These are phyloP conservation scores for Asarcornis scutulata DNA, from an alignment of 2,113 vertebrate species.

Conservation along the genomic window DNA sequence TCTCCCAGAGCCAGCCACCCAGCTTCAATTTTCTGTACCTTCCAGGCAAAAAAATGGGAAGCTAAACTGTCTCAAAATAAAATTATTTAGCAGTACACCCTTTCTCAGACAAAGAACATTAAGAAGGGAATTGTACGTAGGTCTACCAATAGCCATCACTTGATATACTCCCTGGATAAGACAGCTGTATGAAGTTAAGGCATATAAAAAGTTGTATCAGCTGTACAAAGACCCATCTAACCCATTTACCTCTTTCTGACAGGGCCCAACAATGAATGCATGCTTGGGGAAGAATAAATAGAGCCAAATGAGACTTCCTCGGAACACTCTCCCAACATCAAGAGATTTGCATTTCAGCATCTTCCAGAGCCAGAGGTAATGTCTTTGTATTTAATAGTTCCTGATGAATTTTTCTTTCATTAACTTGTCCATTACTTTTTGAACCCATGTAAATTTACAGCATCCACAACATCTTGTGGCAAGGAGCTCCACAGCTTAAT, in stretches of 20 bases:
- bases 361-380: constrained; percentile 57
- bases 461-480: constrained; percentile 68
- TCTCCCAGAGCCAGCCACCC: background rate
- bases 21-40: background rate
- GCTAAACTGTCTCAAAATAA: background rate
- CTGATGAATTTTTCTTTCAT: constrained; percentile 58
- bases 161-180: background rate
- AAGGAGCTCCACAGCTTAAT: constrained; percentile 40
- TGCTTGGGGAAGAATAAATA: constrained; percentile 27
- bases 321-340: constrained; percentile 36
- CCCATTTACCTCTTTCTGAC: background rate
- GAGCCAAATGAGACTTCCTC: constrained; percentile 33
- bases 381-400: constrained; percentile 61
- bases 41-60: background rate
- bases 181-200: background rate
- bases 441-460: constrained; percentile 65
- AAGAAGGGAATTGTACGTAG: background rate
- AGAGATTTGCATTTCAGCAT: constrained; percentile 39
- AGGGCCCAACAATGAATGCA: background rate
- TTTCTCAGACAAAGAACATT: background rate
- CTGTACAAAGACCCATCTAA: background rate
- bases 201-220: background rate
- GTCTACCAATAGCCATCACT: background rate
- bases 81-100: background rate
- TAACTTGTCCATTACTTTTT: constrained; percentile 64